Percentiles rank a stretch among this genome's conserved stretches.
Evolutionary conservation across 2,113 vertebrate species (phyloP).

Genomic region (Esox niger): DNA sequence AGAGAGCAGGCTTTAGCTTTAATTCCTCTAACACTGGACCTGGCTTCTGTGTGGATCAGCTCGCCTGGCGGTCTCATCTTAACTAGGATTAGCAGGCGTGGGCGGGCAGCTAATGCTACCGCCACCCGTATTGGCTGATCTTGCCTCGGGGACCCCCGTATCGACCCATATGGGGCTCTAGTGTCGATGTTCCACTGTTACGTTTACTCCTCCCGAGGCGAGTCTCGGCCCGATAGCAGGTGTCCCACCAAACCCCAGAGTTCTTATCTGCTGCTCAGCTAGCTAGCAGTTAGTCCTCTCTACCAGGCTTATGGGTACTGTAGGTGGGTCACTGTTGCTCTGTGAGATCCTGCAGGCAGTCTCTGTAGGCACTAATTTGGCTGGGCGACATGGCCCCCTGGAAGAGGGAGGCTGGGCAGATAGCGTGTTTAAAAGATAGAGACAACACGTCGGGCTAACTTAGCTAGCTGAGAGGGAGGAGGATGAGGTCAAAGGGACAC

Average conservation of each 20-base stretch:
- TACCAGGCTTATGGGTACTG: background rate
- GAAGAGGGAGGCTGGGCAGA: slow-evolving; percentile 2
- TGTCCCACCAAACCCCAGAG: slow-evolving; percentile 1
- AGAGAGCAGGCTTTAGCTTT: slow-evolving; percentile 63
- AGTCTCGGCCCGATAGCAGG: background rate
- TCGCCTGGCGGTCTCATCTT: slow-evolving; percentile 54
- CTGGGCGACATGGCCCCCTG: background rate
- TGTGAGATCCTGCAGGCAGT: slow-evolving; percentile 10
- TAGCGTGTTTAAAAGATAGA: slow-evolving; percentile 9
- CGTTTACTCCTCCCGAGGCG: slow-evolving; percentile 16
- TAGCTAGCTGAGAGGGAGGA: slow-evolving; percentile 11
- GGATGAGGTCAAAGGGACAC: slow-evolving; percentile 17
- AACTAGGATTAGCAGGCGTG: slow-evolving; percentile 60
- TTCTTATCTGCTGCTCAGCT: background rate
- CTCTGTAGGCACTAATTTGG: slow-evolving; percentile 15
- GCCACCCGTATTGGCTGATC: background rate
- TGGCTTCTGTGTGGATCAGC: slow-evolving; percentile 52
- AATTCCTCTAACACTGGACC: slow-evolving; percentile 66
- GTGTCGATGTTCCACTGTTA: slow-evolving; percentile 14
- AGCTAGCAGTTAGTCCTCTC: background rate
- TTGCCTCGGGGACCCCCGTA: background rate
- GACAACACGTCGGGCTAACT: slow-evolving; percentile 37
- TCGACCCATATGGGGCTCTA: slow-evolving; percentile 1
- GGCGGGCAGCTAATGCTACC: background rate
- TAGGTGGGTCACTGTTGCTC: background rate